A percentile compares a stretch with the other conserved stretches of the same genome.
phyloP scores from a whole-genome alignment of 2,113 vertebrate genomes.

The Rhadina sibilatrix region DNA sequence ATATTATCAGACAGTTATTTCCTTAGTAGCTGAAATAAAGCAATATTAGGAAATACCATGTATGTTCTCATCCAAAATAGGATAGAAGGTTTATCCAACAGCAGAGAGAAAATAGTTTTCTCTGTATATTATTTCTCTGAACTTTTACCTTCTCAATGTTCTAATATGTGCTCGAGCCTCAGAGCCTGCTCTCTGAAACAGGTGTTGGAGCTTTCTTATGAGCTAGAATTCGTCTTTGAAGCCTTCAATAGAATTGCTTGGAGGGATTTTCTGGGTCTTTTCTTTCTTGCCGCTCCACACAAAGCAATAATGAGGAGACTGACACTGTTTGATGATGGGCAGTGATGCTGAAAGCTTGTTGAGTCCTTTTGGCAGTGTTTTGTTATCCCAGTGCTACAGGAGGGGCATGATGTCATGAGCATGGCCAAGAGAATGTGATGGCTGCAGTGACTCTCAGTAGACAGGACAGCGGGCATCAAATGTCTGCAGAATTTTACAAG shows the following conservation, averaged over 20 bases:
- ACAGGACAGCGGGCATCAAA: conserved; percentile 20
- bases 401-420: conserved; percentile 4
- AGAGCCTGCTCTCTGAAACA: background rate
- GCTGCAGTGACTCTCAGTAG: conserved; percentile 25
- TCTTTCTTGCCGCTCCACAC: conserved; percentile 38
- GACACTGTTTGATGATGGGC: conserved; percentile 20
- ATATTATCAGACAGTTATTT: background rate
- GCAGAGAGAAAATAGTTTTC: background rate
- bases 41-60: background rate
- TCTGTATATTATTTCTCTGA: background rate
- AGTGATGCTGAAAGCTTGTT: conserved; percentile 20
- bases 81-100: background rate
- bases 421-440: conserved; percentile 25
- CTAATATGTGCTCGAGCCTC: background rate
- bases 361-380: background rate
- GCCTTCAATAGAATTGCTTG: conserved; percentile 40
- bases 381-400: conserved; percentile 4
- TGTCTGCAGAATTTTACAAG: conserved; percentile 12
- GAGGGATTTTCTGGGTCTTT: conserved; percentile 40
- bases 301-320: conserved; percentile 63
- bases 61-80: background rate
- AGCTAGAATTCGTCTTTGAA: conserved; percentile 29
- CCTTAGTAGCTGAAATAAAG: background rate
- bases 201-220: background rate
- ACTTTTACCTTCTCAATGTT: background rate